A percentile compares a stretch with the other conserved stretches of the same genome.
phyloP scores from a whole-genome alignment of 2,113 vertebrate species.

The Catharus bicknelli region DNA sequence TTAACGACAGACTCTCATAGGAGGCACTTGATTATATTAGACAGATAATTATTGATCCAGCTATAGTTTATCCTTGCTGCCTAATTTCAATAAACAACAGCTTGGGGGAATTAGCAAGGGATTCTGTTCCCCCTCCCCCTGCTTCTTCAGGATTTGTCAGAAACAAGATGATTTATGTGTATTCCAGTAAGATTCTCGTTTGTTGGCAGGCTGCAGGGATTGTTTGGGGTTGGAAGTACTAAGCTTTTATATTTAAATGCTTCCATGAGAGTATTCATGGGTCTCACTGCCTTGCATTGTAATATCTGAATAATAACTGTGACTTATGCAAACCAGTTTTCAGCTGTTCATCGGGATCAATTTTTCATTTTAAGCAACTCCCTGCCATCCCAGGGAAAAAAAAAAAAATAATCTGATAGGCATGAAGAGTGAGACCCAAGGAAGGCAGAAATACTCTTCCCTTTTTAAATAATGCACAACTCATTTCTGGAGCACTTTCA shows the following conservation, averaged over 20 bases:
- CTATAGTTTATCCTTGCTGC: constrained; percentile 69
- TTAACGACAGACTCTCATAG: neutral
- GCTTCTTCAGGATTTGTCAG: constrained; percentile 69
- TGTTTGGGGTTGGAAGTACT: constrained; percentile 20
- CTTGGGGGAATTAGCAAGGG: constrained; percentile 74
- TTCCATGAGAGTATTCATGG: constrained; percentile 5
- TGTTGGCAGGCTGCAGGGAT: constrained; percentile 52
- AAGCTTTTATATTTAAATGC: constrained; percentile 34
- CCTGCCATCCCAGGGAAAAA: constrained; percentile 4
- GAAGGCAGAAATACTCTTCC: neutral
- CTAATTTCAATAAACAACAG: constrained; percentile 81
- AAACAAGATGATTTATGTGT: constrained; percentile 74
- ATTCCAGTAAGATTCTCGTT: constrained; percentile 68
- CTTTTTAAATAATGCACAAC: constrained; percentile 57
- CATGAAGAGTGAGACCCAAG: neutral
- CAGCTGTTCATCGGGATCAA: constrained; percentile 52
- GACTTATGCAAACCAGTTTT: constrained; percentile 69
- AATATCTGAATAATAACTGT: constrained; percentile 68
- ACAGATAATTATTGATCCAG: constrained; percentile 75
- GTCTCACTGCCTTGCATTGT: constrained; percentile 47
- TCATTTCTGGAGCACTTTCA: constrained; percentile 49
- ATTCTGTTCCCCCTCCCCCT: constrained; percentile 33
- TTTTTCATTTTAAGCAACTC: constrained; percentile 68
- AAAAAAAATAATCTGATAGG: constrained; percentile 11
- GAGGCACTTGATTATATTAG: constrained; percentile 77